Percentiles rank a stretch among this genome's conserved stretches.
These are phyloP conservation scores for Hemichromis elongatus DNA, from an alignment of 2,113 vertebrate species.

Conservation along the genomic window DNA sequence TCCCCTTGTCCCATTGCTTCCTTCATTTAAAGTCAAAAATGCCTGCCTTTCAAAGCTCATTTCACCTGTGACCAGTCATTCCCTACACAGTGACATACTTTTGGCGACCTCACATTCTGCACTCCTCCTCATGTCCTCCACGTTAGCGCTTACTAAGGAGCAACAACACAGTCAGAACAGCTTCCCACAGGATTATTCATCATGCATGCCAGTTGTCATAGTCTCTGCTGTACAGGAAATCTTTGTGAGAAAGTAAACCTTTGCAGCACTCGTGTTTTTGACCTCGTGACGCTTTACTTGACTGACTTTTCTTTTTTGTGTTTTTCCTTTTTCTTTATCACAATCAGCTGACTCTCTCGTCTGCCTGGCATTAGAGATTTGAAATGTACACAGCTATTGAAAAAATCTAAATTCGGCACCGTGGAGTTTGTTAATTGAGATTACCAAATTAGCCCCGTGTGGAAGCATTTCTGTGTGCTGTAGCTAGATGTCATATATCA, in stretches of 20 bases:
- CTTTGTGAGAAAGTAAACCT: constrained; percentile 17
- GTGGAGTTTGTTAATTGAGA: not conserved
- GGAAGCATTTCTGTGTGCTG: not conserved
- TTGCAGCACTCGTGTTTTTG: not conserved
- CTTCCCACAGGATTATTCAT: constrained; percentile 47
- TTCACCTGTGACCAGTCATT: constrained; percentile 62
- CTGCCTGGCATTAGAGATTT: not conserved
- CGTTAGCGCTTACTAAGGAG: constrained; percentile 36
- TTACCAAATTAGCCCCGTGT: not conserved
- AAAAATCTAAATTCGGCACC: no score
- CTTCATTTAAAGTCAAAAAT: constrained; percentile 5
- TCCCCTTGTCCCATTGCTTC: not conserved
- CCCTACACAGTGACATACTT: constrained; percentile 23
- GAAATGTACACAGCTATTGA: not conserved
- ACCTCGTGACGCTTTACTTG: not conserved
- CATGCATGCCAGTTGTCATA: not conserved
- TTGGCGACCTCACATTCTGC: constrained; percentile 24
- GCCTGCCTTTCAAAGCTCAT: constrained; percentile 34
- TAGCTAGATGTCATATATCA: not conserved
- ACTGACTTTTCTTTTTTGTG: not conserved
- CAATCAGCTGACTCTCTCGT: not conserved
- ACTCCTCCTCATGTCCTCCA: constrained; percentile 11
- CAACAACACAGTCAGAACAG: constrained; percentile 28
- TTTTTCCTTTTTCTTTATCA: not conserved
- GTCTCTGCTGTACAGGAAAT: constrained; percentile 26